Evolutionary conservation across 2,797 vertebrate species (phyloP).

Genomic region (Rhabdophis nuchalis): DNA sequence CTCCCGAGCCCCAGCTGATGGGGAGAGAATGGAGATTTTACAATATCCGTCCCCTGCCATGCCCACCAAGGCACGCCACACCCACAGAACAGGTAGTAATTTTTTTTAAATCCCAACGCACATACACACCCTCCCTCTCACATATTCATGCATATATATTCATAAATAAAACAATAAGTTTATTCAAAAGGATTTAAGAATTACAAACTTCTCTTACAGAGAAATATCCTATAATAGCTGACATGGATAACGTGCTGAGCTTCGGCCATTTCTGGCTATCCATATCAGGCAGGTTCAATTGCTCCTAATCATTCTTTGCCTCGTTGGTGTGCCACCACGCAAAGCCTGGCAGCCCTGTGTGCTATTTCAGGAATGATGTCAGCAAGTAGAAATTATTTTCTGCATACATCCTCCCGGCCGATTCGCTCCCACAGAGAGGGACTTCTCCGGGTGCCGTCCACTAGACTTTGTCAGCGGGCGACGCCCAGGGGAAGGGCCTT

Average conservation of each 20-base stretch:
- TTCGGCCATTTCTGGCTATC: background rate
- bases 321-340: background rate
- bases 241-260: background rate
- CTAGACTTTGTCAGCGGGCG: no score
- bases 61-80: no score
- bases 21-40: no score
- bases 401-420: no score
- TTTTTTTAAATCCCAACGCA: no score
- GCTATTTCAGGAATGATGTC: background rate
- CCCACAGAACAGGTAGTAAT: no score
- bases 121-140: background rate
- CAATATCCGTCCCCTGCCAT: no score
- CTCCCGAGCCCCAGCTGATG: no score
- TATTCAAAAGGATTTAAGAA: background rate
- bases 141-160: background rate
- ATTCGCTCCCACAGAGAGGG: no score
- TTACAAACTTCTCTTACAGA: background rate
- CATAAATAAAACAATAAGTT: background rate
- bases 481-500: no score
- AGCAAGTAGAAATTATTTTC: background rate
- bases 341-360: background rate
- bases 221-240: background rate
- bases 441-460: no score
- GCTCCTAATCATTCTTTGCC: background rate
- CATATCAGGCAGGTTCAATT: background rate